Conservation (phyloP, 1,140 invertebrate genomes). For the Temnothorax nylanderi region DNA sequence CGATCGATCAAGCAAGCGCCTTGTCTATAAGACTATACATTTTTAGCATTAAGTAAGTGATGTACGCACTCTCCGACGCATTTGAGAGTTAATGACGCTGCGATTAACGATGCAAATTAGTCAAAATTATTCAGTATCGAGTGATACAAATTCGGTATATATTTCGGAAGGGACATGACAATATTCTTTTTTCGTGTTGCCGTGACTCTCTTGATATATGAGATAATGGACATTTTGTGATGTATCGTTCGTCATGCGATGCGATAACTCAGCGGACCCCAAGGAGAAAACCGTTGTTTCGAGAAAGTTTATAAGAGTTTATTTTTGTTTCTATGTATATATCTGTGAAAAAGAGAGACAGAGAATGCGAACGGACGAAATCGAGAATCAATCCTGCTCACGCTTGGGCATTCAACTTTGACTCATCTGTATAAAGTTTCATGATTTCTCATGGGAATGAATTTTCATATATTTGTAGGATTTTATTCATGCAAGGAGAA, state of each 20-base stretch:
- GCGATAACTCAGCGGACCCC: background rate
- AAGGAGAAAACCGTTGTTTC: conserved; percentile 58
- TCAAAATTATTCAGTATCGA: conserved; percentile 1
- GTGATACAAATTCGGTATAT: background rate
- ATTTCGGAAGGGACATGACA: background rate
- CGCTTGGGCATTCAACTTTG: conserved; percentile 65
- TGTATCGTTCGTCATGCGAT: background rate
- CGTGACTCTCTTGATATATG: background rate
- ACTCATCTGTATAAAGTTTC: conserved; percentile 70
- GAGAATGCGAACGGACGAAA: background rate
- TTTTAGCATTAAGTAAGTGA: conserved; percentile 33
- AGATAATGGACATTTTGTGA: background rate
- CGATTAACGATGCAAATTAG: background rate
- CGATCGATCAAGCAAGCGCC: background rate
- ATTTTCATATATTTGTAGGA: conserved; percentile 7
- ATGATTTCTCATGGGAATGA: conserved; percentile 14
- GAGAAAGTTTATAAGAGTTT: conserved; percentile 69
- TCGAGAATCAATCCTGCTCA: conserved; percentile 29
- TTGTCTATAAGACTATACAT: conserved; percentile 4
- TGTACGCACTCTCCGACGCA: background rate
- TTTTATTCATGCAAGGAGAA: background rate
- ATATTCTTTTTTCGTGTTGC: background rate
- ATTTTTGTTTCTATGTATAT: conserved; percentile 73
- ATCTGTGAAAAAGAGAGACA: conserved; percentile 47
- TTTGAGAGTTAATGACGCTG: conserved; percentile 10